These are phyloP conservation scores for Acrobasis repandana DNA, from an alignment of 2,888 invertebrate species.

Conservation along the genomic window DNA sequence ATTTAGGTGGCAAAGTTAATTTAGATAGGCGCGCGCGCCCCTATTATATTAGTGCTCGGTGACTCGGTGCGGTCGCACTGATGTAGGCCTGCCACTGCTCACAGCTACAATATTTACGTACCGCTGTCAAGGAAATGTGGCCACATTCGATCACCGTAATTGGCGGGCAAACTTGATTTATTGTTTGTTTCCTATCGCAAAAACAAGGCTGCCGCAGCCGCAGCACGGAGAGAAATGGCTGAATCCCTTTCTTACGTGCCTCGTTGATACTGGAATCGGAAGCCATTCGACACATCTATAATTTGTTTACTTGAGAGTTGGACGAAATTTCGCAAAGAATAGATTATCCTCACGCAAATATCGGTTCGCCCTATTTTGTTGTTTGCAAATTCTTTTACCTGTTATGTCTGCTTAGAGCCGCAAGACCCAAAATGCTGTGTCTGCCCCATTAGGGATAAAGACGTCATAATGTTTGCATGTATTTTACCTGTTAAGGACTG, in stretches of 20 bases:
- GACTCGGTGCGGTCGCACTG: no score
- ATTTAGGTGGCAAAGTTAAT: no score
- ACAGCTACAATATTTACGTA: constrained; percentile 2
- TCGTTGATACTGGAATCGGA: constrained; percentile 14
- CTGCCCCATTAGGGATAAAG: no score
- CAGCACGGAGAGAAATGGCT: constrained; percentile 14
- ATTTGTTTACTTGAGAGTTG: constrained; percentile 20
- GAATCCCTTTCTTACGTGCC: constrained; percentile 21
- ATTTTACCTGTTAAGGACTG: no score
- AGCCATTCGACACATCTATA: constrained; percentile 17
- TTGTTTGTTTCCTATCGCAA: constrained; percentile 19
- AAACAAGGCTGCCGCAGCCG: constrained; percentile 11
- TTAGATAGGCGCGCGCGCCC: no score
- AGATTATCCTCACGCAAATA: not conserved
- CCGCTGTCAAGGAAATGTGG: constrained; percentile 5
- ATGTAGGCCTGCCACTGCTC: not conserved
- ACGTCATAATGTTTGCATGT: no score
- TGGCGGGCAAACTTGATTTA: constrained; percentile 20
- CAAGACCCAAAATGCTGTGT: no score
- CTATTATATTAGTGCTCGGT: no score
- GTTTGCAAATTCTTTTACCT: not conserved
- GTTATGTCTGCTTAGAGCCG: no score
- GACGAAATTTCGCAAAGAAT: constrained; percentile 8
- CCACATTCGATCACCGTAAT: constrained; percentile 22
- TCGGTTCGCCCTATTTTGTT: not conserved